Conservation (phyloP, 2,797 vertebrate species). For the Danio jaintianensis region DNA sequence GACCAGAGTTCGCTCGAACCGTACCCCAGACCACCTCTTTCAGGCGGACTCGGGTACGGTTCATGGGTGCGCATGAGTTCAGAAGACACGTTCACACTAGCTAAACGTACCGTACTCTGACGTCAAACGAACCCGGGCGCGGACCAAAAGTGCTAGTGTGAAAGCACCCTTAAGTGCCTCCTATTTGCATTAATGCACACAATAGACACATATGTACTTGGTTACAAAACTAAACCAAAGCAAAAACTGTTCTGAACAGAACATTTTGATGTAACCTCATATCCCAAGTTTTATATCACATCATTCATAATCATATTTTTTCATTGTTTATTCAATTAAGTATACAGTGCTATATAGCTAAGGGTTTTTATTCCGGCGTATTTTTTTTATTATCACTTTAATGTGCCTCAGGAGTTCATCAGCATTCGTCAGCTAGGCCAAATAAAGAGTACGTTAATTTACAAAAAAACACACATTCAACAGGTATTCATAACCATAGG, state of each 20-base stretch:
- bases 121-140: too few species aligned
- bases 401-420: constrained; percentile 14
- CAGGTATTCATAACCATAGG: constrained; percentile 40
- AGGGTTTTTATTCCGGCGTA: background rate
- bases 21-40: too few species aligned
- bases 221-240: background rate
- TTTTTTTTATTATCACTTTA: background rate
- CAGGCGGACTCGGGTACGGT: too few species aligned
- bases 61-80: too few species aligned
- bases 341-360: background rate
- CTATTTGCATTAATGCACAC: background rate
- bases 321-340: background rate
- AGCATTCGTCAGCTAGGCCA: constrained; percentile 5
- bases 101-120: too few species aligned
- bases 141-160: too few species aligned
- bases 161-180: background rate
- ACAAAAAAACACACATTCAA: constrained; percentile 26
- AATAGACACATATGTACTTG: background rate
- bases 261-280: background rate
- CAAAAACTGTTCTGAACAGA: background rate
- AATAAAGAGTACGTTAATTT: constrained; percentile 41
- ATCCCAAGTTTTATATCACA: background rate
- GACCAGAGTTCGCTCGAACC: too few species aligned
- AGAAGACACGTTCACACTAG: too few species aligned
- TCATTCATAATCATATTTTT: background rate